Evolutionary conservation across 2,797 vertebrate genomes (phyloP).

Genomic region (Phoxinus dragarum): DNA sequence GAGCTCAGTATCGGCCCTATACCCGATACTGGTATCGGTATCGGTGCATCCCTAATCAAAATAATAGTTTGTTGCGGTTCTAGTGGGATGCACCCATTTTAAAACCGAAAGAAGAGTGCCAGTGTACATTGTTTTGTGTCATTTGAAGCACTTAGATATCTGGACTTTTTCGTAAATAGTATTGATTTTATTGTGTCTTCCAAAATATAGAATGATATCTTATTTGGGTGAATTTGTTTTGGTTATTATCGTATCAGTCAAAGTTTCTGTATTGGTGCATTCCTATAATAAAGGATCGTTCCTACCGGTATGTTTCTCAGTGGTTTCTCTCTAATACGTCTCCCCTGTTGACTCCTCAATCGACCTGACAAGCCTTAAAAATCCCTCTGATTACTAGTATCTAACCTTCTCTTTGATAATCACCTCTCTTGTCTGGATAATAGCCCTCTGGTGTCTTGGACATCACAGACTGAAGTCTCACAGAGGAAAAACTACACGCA

Average conservation of each 20-base stretch:
- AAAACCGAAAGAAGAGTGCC: too few relatives aligned
- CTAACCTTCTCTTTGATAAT: constrained; percentile 28
- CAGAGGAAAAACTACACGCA: background rate
- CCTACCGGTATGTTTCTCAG: background rate
- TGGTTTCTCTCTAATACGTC: background rate
- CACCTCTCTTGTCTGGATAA: constrained; percentile 13
- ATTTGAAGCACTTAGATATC: background rate
- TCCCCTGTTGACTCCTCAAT: background rate
- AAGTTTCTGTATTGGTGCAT: background rate
- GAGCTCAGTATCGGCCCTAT: too few relatives aligned
- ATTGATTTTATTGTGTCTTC: background rate
- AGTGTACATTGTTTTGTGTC: background rate
- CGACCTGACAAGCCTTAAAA: constrained; percentile 53
- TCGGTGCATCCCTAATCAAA: too few relatives aligned
- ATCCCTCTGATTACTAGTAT: constrained; percentile 51
- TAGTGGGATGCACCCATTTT: too few relatives aligned
- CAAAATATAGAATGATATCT: background rate
- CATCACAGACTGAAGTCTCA: background rate
- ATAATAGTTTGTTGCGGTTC: too few relatives aligned
- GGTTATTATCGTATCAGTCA: background rate
- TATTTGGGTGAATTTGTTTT: background rate
- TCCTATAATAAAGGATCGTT: background rate
- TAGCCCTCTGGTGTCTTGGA: constrained; percentile 26
- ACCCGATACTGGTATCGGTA: too few relatives aligned
- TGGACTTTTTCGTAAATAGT: background rate